Percentiles rank a stretch among this genome's conserved stretches.
These are phyloP conservation scores for Microplitis demolitor DNA, from an alignment of 1,140 invertebrate species.

Conservation along the genomic window DNA sequence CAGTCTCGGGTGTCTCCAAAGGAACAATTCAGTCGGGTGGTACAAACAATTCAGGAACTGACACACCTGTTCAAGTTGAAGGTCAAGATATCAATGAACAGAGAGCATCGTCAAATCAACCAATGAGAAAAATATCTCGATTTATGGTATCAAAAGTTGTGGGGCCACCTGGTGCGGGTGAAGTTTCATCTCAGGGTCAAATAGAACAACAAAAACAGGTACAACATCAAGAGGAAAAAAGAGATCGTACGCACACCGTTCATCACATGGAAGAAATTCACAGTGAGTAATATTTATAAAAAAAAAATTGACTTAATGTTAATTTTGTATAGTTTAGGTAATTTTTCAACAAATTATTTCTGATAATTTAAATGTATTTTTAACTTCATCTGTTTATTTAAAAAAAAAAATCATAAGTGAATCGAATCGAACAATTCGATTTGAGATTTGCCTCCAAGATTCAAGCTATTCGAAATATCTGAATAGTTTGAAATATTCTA, in stretches of 20 bases:
- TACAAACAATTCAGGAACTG: slow-evolving; percentile 40
- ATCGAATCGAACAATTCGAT: too few species aligned
- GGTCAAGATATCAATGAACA: slow-evolving; percentile 38
- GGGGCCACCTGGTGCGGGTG: slow-evolving; percentile 44
- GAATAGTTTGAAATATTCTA: too few species aligned
- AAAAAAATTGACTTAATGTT: too few species aligned
- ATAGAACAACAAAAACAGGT: slow-evolving; percentile 34
- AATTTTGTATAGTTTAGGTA: too few species aligned
- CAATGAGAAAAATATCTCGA: slow-evolving; percentile 60
- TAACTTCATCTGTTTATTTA: too few species aligned
- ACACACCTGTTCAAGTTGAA: slow-evolving; percentile 46
- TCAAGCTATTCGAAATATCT: too few species aligned
- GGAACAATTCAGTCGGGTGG: slow-evolving; percentile 44
- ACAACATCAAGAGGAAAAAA: slow-evolving; percentile 40
- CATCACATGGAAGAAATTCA: slow-evolving; percentile 44
- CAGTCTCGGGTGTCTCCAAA: slow-evolving; percentile 42
- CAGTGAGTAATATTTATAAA: slow-evolving; percentile 29
- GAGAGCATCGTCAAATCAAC: slow-evolving; percentile 37
- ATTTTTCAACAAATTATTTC: too few species aligned
- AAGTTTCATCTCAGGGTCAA: slow-evolving; percentile 35
- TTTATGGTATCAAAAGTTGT: slow-evolving; percentile 63
- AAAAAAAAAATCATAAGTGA: too few species aligned
- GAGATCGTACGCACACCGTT: slow-evolving; percentile 15
- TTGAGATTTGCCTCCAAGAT: too few species aligned
- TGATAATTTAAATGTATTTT: too few species aligned